Evolutionary conservation across 2,888 invertebrate genomes (phyloP), one percentile per base, ranked within the genome.

Genomic region (Rhyacophila evoluta): DNA sequence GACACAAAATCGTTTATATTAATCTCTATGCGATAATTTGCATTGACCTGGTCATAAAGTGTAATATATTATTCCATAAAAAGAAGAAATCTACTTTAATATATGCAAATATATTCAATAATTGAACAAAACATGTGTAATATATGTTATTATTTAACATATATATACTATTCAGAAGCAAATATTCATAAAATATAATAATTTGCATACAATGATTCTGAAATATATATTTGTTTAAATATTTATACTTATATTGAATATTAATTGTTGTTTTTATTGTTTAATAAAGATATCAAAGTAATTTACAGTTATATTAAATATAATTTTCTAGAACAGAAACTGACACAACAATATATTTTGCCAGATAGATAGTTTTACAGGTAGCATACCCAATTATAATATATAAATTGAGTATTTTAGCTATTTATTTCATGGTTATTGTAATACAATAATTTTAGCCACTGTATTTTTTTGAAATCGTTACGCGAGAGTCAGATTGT

Each of bases 31-130:
- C 19, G 10, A 25, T 55, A 55, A 55, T 55, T 55, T 10, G 8
- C 25, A 55, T 1, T 55, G 55, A 55, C 55, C 55, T 10, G 55
- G 55, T 55, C 55, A 55, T 19, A 55, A n/a, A n/a, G n/a, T n/a
- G n/a, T n/a, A n/a, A n/a, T 33, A 33, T 55, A 1, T 19, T 25
- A 10, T 55, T 19, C 25, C 15, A 55, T 8, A 55, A 10, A 3
- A 19, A 55, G 55, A 55, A 55, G 55, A 12, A 19, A n/a, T 10
- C 19, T 6, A 55, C 19, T 19, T 25, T 8, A 55, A 55, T 55
- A 55, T 55, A 55, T 55, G 55, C 55, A 55, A 55, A 55, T 55
- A 55, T 55, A 55, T 55, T 55, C 55, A 1, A 55, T 55, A 55
- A 55, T 19, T 8, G 55, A 19, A 55, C 25, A 25, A 25, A 55